These are phyloP conservation scores for Dicaeum eximium DNA, from an alignment of 2,113 vertebrate species.

Conservation along the genomic window DNA sequence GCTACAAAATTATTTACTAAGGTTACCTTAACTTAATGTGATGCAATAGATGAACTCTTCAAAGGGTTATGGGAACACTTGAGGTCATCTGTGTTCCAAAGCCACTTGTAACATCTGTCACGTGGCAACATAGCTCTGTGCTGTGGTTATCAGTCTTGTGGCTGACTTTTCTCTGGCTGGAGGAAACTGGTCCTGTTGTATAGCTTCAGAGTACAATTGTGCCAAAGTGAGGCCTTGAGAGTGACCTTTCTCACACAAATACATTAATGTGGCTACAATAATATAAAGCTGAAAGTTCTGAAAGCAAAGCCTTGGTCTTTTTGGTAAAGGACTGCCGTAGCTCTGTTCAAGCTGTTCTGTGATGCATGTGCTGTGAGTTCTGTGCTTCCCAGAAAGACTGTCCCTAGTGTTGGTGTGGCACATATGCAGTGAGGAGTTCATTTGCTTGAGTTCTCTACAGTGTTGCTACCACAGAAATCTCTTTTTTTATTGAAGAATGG, in stretches of 20 bases:
- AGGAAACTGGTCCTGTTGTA: not conserved
- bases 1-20: not conserved
- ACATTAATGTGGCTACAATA: not conserved
- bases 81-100: not conserved
- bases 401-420: not conserved
- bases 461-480: not conserved
- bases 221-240: not conserved
- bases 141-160: not conserved
- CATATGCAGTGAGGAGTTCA: not conserved
- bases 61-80: not conserved
- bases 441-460: not conserved
- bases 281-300: not conserved
- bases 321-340: not conserved
- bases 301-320: not conserved
- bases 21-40: not conserved
- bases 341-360: not conserved
- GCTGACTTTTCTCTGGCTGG: not conserved
- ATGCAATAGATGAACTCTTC: not conserved
- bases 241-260: not conserved
- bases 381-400: not conserved
- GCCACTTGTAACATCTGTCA: not conserved
- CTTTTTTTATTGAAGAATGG: not conserved
- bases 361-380: not conserved
- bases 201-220: not conserved
- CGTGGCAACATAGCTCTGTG: accelerated